Base-by-base conservation (phyloP, 2,888 invertebrate genomes). In the Diabrotica balteata region DNA sequence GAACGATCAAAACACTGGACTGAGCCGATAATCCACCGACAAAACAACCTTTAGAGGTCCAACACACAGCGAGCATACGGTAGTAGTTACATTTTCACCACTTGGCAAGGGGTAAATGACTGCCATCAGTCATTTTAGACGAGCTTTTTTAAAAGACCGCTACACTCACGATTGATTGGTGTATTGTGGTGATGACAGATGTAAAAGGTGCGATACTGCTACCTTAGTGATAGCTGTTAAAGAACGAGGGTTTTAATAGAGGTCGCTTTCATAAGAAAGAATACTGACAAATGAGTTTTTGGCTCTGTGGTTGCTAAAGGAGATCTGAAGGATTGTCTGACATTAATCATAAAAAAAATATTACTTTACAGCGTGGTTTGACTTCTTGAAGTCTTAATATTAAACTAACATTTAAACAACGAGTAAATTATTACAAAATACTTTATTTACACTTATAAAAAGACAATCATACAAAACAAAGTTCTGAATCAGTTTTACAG, bases 41-140 rank as follows among this genome's bases (percentile, higher is more conserved):
- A 54, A 54, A 51, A 57, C 55, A 44, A 45, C 55, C 43, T 43
- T n/a, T 57, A 57, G 55, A 57, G 45, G 44, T 45, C 55, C 55
- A 11, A 45, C 55, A 68, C 58, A 68, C 61, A 63, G 60, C 57
- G 59, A 49, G 59, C 46, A 22, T 10, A 54, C 65, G 49, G 66
- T 55, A 67, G 67, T 63, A 63, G 63, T 67, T 54, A 59, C 57
- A 62, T 60, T 68, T 73, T 70, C 71, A 69, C 67, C 75, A 75
- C 74, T 70, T 75, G 70, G 73, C 73, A 72, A 73, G 77, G 76
- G 75, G 76, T 75, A 77, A 77, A 77, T 76, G 76, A 73, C 72
- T 69, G 72, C 67, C 74, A 76, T 75, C 73, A 66, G 68, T 75
- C 75, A 75, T 67, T 64, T 2, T 7, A 46, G 47, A 64, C 46